A percentile compares a stretch with the other conserved stretches of the same genome.
phyloP scores from a whole-genome alignment of 2,113 vertebrate species.

The Heteronetta atricapilla region DNA sequence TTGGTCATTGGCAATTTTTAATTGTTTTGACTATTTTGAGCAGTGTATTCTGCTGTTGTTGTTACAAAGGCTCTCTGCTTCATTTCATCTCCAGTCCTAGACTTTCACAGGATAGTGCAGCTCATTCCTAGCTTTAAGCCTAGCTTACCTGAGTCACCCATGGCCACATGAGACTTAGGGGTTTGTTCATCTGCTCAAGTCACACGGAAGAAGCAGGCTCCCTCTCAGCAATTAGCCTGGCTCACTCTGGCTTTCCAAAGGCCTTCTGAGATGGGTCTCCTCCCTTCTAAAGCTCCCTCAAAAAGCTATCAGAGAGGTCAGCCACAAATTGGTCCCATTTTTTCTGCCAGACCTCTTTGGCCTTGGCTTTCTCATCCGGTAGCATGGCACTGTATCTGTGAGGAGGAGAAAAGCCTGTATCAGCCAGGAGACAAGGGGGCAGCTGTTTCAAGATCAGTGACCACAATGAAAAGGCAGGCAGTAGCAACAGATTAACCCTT shows the following conservation, averaged over 20 bases:
- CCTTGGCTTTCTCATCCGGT: conserved; percentile 66
- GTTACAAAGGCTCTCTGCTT: background rate
- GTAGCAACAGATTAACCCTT: conserved; percentile 26
- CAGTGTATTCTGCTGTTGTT: background rate
- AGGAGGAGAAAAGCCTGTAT: background rate
- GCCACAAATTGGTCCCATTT: conserved; percentile 87
- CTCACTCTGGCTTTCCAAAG: background rate
- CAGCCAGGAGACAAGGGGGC: background rate
- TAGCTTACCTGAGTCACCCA: background rate
- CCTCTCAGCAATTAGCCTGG: background rate
- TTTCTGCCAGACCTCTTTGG: conserved; percentile 77
- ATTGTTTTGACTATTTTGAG: background rate
- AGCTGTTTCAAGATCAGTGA: conserved; percentile 14
- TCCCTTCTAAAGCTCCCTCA: background rate
- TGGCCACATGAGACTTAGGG: background rate
- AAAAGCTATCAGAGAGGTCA: conserved; percentile 48
- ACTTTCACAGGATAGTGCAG: background rate
- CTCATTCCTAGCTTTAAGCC: background rate
- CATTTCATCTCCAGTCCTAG: background rate
- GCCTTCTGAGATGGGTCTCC: background rate
- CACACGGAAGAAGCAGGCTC: background rate
- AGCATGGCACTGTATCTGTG: conserved; percentile 86
- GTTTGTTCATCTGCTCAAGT: background rate
- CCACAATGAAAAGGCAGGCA: conserved; percentile 6
- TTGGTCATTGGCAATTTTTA: background rate